Evolutionary conservation across 2,888 invertebrate genomes (phyloP), one percentile per base, ranked within the genome.

Genomic region (Pterostichus madidus): DNA sequence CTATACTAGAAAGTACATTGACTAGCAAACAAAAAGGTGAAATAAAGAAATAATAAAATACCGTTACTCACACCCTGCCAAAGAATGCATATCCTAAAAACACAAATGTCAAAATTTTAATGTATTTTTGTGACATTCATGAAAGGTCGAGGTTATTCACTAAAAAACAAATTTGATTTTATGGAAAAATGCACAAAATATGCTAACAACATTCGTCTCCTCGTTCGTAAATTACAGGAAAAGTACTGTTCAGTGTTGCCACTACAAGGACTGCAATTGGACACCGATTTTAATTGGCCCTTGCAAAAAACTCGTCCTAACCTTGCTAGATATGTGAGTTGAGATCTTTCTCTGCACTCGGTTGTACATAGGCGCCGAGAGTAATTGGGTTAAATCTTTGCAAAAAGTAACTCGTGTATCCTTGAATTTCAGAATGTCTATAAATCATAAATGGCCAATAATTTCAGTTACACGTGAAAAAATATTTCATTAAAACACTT

Each of bases 71-170:
- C 75, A 52, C 75, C 52, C 52, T 75, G 13, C 3, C 13, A 75
- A 75, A 52, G 75, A 75, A 75, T 75, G 75, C 52, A 75, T n/a
- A 75, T 52, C 32, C 13, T 13, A 8, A 11, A 31, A 71, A 49
- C n/a, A n/a, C n/a, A 75, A 71, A 71, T 71, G 71, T 71, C 71
- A 71, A 49, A 75, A 52, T 52, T 52, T 75, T n/a, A 75, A 49
- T 15, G 46, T 17, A 2, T 24, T 31, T 75, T 64, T 64, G 31
- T 31, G 75, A 75, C 75, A 75, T 75, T 75, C 49, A 10, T 35
- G 13, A 75, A 75, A 75, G 75, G 75, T 75, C 31, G 31, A 75
- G 75, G 75, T 44, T 52, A 52, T 3, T 1, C 0, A 17, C 31
- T 49, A 49, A 75, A 75, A 75, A 75, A 64, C 17, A 17, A 44